Conservation (phyloP, 1,140 invertebrate genomes). For the Cardiocondyla obscurior region DNA sequence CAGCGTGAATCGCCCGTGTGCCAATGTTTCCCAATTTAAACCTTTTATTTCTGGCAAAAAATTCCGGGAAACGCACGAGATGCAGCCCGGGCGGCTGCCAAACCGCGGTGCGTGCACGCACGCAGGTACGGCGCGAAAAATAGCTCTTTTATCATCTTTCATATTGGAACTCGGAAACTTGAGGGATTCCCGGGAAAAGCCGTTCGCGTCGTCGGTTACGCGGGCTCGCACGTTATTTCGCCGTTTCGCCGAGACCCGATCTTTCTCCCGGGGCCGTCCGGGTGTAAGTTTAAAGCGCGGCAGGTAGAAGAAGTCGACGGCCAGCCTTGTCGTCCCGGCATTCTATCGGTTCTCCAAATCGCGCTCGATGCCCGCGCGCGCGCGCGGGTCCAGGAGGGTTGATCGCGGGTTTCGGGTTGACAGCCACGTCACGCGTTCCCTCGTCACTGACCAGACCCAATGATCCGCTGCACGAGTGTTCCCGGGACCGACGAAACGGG, state of each 20-base stretch:
- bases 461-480: slow-evolving; percentile 12
- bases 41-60: slow-evolving; percentile 22
- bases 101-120: not conserved
- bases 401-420: slow-evolving; percentile 3
- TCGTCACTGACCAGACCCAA: slow-evolving; percentile 62
- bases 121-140: not conserved
- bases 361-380: not conserved
- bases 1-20: not conserved
- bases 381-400: not conserved
- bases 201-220: too few species aligned
- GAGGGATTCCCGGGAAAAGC: not conserved
- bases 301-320: slow-evolving; percentile 10
- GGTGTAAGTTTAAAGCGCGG: not conserved
- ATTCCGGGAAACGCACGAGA: slow-evolving; percentile 1
- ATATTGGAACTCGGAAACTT: not conserved
- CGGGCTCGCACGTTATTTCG: too few species aligned
- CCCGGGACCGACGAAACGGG: slow-evolving; percentile 27
- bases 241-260: not conserved
- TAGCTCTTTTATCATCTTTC: not conserved
- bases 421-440: not conserved
- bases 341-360: slow-evolving; percentile 20
- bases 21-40: slow-evolving; percentile 10
- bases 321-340: slow-evolving; percentile 6
- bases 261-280: not conserved
- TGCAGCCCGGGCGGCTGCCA: not conserved